These are phyloP conservation scores for Agrochola lychnidis DNA, from an alignment of 2,888 invertebrate species.

Conservation along the genomic window DNA sequence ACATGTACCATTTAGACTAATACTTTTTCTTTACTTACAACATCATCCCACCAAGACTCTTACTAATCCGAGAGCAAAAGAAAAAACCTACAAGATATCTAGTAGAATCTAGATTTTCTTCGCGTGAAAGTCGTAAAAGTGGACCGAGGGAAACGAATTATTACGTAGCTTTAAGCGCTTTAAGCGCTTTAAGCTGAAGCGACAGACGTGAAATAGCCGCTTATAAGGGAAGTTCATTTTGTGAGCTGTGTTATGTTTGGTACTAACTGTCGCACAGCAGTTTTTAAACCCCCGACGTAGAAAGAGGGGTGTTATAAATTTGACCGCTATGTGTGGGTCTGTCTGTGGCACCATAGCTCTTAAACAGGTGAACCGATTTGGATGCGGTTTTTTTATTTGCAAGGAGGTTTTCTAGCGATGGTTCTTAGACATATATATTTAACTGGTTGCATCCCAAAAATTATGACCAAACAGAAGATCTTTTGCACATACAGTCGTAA, in stretches of 20 bases:
- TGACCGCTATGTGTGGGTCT: too few species aligned
- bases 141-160: slow-evolving; percentile 36
- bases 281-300: not conserved
- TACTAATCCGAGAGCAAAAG: slow-evolving; percentile 34
- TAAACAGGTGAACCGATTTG: too few species aligned
- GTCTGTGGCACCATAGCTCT: too few species aligned
- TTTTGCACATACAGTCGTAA: too few species aligned
- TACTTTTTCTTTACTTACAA: not conserved
- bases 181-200: slow-evolving; percentile 26
- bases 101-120: slow-evolving; percentile 44
- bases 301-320: too few species aligned
- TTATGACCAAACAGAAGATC: too few species aligned
- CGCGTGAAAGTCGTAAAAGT: slow-evolving; percentile 49
- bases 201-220: slow-evolving; percentile 24
- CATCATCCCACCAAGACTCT: not conserved
- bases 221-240: slow-evolving; percentile 15
- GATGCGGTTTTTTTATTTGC: too few species aligned
- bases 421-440: too few species aligned
- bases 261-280: not conserved
- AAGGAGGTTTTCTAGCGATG: too few species aligned
- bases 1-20: not conserved
- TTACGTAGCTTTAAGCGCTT: slow-evolving; percentile 33
- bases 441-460: too few species aligned
- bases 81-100: slow-evolving; percentile 26
- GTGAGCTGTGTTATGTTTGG: slow-evolving; percentile 7